phyloP scores from a whole-genome alignment of 2,888 invertebrate species.

The Tipula vernalis region DNA sequence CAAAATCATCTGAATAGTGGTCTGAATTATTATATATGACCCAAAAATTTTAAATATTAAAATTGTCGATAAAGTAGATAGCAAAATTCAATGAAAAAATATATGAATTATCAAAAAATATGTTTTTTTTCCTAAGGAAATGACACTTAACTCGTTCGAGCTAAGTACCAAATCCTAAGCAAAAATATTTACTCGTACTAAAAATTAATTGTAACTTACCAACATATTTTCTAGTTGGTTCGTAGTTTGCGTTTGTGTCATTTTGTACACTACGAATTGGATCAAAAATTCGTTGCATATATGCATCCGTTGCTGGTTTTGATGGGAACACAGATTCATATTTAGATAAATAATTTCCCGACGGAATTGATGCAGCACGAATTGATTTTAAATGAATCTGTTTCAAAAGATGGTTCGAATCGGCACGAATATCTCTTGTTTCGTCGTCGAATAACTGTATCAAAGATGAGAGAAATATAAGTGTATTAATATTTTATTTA shows the following conservation, averaged over 20 bases:
- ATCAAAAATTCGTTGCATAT: constrained; percentile 53
- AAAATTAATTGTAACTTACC: constrained; percentile 37
- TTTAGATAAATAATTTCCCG: constrained; percentile 25
- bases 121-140: background rate
- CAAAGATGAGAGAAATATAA: background rate
- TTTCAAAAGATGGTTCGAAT: constrained; percentile 59
- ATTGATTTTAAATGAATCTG: constrained; percentile 65
- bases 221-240: constrained; percentile 54
- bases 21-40: background rate
- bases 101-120: background rate
- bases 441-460: constrained; percentile 69
- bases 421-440: constrained; percentile 65
- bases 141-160: background rate
- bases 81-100: background rate
- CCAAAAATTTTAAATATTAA: background rate
- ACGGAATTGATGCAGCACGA: constrained; percentile 45
- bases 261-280: constrained; percentile 49
- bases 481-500: background rate
- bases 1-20: background rate
- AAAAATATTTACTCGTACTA: background rate
- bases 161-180: background rate
- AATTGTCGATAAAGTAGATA: background rate
- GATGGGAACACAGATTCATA: background rate
- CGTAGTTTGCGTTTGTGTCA: constrained; percentile 54
- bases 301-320: constrained; percentile 44